Evolutionary conservation across 2,797 vertebrate genomes (phyloP).

Genomic region (Bothrops alternatus): DNA sequence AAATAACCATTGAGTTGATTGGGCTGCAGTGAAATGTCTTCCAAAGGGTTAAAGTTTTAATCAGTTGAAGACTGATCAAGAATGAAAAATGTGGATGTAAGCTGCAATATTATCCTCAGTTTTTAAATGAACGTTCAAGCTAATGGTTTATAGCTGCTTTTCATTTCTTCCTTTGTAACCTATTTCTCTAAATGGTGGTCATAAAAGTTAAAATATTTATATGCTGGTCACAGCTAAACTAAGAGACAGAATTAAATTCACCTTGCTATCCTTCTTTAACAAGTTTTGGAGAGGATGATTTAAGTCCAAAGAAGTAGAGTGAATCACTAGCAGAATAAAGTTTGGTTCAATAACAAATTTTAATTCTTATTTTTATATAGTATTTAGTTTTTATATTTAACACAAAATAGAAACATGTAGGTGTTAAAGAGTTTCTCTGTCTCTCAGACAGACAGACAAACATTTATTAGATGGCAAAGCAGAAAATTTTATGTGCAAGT

Average conservation of each 20-base stretch:
- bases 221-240: constrained; percentile 70
- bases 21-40: constrained; percentile 38
- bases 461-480: not conserved
- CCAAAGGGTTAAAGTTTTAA: constrained; percentile 54
- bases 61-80: constrained; percentile 49
- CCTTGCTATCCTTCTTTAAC: constrained; percentile 80
- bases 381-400: not conserved
- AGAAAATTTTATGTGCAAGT: not conserved
- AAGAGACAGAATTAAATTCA: constrained; percentile 77
- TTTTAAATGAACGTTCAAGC: constrained; percentile 26
- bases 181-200: constrained; percentile 46
- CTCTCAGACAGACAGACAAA: not conserved
- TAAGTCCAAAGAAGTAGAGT: constrained; percentile 74
- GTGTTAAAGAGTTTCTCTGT: constrained; percentile 52
- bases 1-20: constrained; percentile 32
- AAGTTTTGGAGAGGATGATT: constrained; percentile 78
- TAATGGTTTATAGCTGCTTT: constrained; percentile 1
- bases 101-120: constrained; percentile 6
- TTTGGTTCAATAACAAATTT: constrained; percentile 58
- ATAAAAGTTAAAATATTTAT: constrained; percentile 73
- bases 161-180: constrained; percentile 12
- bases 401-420: constrained; percentile 49
- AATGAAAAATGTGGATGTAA: constrained; percentile 55
- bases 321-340: constrained; percentile 77
- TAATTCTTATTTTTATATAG: not conserved